These are phyloP conservation scores for Catocala fraxini DNA, from an alignment of 2,888 invertebrate species.

Conservation along the genomic window DNA sequence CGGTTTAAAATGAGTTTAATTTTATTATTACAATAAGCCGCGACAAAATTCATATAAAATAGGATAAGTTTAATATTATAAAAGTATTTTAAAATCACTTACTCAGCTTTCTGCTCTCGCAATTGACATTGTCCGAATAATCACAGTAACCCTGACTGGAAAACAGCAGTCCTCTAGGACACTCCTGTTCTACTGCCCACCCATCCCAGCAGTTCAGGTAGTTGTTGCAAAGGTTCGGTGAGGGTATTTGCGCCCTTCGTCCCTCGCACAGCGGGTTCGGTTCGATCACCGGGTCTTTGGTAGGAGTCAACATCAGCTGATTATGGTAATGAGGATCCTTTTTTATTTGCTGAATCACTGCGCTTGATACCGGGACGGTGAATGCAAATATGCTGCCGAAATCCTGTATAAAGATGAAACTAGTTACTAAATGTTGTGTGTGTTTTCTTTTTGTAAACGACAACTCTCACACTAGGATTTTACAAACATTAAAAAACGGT, in stretches of 20 bases:
- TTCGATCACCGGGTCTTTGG: constrained; percentile 66
- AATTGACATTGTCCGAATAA: constrained; percentile 89
- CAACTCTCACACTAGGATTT: no score
- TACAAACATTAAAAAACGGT: no score
- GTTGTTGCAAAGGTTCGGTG: constrained; percentile 87
- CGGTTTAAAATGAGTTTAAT: no score
- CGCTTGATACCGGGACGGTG: constrained; percentile 79
- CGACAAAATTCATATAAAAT: no score
- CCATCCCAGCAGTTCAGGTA: constrained; percentile 92
- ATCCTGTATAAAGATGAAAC: constrained; percentile 41
- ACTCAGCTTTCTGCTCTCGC: constrained; percentile 83
- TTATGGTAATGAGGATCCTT: constrained; percentile 75
- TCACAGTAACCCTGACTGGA: constrained; percentile 89
- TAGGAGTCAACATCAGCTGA: constrained; percentile 64
- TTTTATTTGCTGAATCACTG: constrained; percentile 74
- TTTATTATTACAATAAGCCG: no score
- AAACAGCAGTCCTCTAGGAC: constrained; percentile 89
- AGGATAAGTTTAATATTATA: no score
- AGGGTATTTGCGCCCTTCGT: constrained; percentile 89
- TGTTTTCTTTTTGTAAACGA: no score
- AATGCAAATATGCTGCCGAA: constrained; percentile 66
- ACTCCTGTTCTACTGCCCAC: constrained; percentile 89
- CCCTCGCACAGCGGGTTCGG: constrained; percentile 76
- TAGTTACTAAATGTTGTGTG: no score
- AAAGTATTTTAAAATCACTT: constrained; percentile 39